Evolutionary conservation across 2,113 vertebrate genomes (phyloP).

Genomic region (Psittacara wagleri): DNA sequence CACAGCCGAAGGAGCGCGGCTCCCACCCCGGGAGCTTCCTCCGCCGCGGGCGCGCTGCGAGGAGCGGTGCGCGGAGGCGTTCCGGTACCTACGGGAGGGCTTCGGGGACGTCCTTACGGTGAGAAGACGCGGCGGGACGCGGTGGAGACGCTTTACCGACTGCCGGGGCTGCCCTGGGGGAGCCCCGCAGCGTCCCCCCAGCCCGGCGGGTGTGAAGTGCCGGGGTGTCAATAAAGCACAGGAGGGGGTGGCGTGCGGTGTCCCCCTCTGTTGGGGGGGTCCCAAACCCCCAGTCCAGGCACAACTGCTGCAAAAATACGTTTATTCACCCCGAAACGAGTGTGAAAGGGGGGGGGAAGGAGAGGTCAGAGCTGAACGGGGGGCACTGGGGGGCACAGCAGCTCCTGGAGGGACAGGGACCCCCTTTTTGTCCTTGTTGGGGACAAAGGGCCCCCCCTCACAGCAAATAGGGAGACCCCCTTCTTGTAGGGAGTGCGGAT

Average conservation of each 20-base stretch:
- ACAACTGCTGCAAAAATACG: not conserved
- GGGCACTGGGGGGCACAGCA: not conserved
- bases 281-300: not conserved
- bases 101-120: not conserved
- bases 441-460: not conserved
- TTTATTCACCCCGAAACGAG: not conserved
- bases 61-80: too few species aligned
- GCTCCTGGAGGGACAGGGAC: not conserved
- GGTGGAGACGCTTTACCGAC: not conserved
- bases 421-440: too few species aligned
- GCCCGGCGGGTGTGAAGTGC: too few species aligned
- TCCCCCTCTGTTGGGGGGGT: not conserved
- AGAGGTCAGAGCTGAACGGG: not conserved
- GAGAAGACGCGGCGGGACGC: not conserved
- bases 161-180: not conserved
- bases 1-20: too few species aligned
- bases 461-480: not conserved
- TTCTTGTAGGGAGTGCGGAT: not conserved
- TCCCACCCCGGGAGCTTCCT: too few species aligned
- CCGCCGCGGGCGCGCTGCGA: not conserved
- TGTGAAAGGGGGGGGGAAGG: fast-evolving
- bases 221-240: not conserved
- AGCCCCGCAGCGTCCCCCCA: too few species aligned
- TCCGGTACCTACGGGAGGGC: not conserved
- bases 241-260: not conserved